phyloP scores from a whole-genome alignment of 1,140 invertebrate genomes.

The Drosophila insularis region DNA sequence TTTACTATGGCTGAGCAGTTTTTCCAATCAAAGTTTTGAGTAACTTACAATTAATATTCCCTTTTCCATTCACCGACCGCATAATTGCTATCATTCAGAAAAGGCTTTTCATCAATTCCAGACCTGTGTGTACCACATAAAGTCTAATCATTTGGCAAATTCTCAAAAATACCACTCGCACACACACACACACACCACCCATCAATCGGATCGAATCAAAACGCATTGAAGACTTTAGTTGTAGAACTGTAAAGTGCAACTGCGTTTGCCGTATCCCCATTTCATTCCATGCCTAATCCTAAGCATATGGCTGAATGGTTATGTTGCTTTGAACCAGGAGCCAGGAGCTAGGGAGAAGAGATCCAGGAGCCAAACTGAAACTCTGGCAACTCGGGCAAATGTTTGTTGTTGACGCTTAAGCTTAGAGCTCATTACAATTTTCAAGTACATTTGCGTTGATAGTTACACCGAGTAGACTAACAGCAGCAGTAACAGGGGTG shows the following conservation, averaged over 20 bases:
- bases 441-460: conserved; percentile 81
- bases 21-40: conserved; percentile 1
- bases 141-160: neutral
- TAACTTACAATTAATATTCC: neutral
- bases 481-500: conserved; percentile 26
- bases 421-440: conserved; percentile 81
- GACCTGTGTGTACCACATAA: neutral
- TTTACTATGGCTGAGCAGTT: neutral
- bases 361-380: conserved; percentile 34
- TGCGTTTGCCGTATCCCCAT: conserved; percentile 17
- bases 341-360: conserved; percentile 10
- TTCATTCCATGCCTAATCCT: conserved; percentile 53
- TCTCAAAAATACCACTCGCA: neutral
- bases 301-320: conserved; percentile 68
- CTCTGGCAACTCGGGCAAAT: conserved; percentile 41
- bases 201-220: conserved; percentile 41
- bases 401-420: conserved; percentile 78
- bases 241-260: conserved; percentile 52
- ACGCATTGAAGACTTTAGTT: conserved; percentile 40
- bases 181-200: neutral
- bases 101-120: neutral
- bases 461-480: conserved; percentile 64
- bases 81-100: neutral
- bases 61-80: no score
- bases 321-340: conserved; percentile 20